Evolutionary conservation across 2,797 vertebrate genomes (phyloP), one percentile per base, ranked within the genome.

Genomic region (Oreonectes daqikongensis): DNA sequence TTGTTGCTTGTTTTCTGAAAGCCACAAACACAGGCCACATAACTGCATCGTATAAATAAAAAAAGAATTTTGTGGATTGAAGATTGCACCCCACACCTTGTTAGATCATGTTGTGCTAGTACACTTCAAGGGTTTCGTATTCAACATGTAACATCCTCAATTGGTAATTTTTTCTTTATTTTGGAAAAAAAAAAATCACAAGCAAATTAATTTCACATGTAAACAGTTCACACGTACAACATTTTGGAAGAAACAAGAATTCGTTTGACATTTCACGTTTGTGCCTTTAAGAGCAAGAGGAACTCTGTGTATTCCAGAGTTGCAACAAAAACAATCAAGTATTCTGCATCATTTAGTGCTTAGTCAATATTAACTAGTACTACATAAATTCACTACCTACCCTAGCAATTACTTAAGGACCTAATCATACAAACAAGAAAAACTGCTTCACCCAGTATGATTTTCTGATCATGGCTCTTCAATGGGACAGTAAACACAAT

Each of bases 341-440:
- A 81, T 83, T 74, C 75, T 66, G 70, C 80, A 61, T 82, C 70
- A 65, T 89, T 85, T 76, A 85, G 85, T 88, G 84, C 89, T 89
- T 81, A 72, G 32, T 69, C 79, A 80, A 75, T 69, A 75, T 84
- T 55, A 70, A 77, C 79, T 81, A 75, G 64, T 75, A 83, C 88
- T 88, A 88, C 85, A 63, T 82, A 89, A 86, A 82, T 72, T 78
- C 50, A 85, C 88, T 88, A 89, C 24, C 83, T n/a, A n/a, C n/a
- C n/a, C n/a, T 83, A 80, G 38, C 85, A 72, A 71, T 81, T 87
- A 81, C 81, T 83, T 61, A 50, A 86, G 81, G 72, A 67, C 74
- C 82, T 87, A 87, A 75, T 82, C 46, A 77, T 17, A 75, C 35
- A 77, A 81, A 70, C 46, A 66, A 74, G 57, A 52, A 57, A 75